A percentile compares a stretch with the other conserved stretches of the same genome.
Conservation (phyloP, 2,888 invertebrate genomes). For the Willowsia nigromaculata region DNA sequence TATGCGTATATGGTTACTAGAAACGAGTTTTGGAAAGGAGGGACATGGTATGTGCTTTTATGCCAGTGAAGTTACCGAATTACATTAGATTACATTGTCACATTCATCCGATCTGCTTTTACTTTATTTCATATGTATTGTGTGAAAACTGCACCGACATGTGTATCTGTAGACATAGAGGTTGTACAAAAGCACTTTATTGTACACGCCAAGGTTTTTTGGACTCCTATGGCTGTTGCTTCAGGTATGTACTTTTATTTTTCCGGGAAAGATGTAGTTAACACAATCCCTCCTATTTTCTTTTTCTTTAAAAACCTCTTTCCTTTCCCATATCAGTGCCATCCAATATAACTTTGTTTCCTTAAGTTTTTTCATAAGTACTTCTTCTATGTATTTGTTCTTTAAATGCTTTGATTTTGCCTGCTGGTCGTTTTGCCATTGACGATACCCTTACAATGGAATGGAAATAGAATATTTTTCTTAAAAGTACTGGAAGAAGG, state of each 20-base stretch:
- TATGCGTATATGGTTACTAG: too few species aligned
- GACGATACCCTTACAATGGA: not conserved
- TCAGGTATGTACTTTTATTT: slow-evolving; percentile 67
- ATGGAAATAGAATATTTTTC: slow-evolving; percentile 30
- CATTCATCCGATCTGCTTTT: slow-evolving; percentile 38
- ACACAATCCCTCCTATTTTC: slow-evolving; percentile 60
- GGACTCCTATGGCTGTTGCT: slow-evolving; percentile 38
- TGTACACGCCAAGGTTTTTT: not conserved
- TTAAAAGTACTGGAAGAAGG: not conserved
- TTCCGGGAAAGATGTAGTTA: slow-evolving; percentile 57
- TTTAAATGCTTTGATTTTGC: slow-evolving; percentile 23
- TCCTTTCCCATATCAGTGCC: not conserved
- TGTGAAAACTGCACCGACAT: not conserved
- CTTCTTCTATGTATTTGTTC: not conserved
- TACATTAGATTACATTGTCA: slow-evolving; percentile 65
- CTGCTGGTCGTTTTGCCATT: slow-evolving; percentile 7
- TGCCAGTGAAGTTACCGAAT: slow-evolving; percentile 45
- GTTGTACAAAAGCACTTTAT: not conserved
- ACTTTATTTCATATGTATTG: slow-evolving; percentile 1
- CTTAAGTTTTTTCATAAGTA: not conserved
- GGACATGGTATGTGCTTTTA: not conserved
- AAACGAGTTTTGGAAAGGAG: not conserved
- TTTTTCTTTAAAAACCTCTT: slow-evolving; percentile 14
- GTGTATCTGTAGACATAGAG: not conserved
- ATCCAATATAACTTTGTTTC: slow-evolving; percentile 3